Conservation (phyloP, 2,888 invertebrate genomes). For the Arge pagana region DNA sequence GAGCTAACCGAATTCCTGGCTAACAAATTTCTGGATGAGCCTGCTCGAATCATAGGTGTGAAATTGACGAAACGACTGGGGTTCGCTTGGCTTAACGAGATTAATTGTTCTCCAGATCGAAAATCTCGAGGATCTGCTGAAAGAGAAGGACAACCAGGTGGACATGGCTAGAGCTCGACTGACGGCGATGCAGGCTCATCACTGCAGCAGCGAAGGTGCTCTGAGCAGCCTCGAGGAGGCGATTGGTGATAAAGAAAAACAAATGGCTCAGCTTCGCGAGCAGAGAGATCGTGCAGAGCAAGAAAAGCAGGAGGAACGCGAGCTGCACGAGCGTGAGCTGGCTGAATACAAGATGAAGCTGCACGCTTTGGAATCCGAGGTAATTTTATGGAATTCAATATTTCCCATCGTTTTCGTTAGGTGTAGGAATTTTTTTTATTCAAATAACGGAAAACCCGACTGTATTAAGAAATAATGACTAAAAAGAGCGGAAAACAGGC, state of each 20-base stretch:
- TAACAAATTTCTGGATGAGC: too few relatives aligned
- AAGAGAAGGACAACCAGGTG: slow-evolving; percentile 98
- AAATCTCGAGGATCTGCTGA: slow-evolving; percentile 93
- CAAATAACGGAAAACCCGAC: too few relatives aligned
- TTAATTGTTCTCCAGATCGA: slow-evolving; percentile 77
- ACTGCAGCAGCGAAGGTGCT: slow-evolving; percentile 91
- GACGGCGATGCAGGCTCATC: slow-evolving; percentile 93
- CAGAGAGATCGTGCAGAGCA: slow-evolving; percentile 94
- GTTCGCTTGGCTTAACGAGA: background rate
- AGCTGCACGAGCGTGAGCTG: slow-evolving; percentile 88
- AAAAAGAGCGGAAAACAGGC: too few relatives aligned
- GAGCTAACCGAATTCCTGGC: too few relatives aligned
- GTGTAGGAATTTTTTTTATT: too few relatives aligned
- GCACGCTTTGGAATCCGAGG: slow-evolving; percentile 86
- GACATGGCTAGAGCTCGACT: slow-evolving; percentile 90
- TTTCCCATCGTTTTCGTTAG: background rate
- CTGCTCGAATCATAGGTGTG: too few relatives aligned
- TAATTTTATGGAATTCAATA: slow-evolving; percentile 22
- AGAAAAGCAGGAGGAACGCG: slow-evolving; percentile 94
- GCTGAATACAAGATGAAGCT: slow-evolving; percentile 95
- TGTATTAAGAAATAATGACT: too few relatives aligned
- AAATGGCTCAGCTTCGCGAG: slow-evolving; percentile 91
- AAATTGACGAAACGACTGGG: too few relatives aligned
- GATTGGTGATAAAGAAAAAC: slow-evolving; percentile 95
- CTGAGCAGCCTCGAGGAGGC: slow-evolving; percentile 92